Conservation (phyloP, 2,797 vertebrate species). For the Tokudaia tokunoshimensis region DNA sequence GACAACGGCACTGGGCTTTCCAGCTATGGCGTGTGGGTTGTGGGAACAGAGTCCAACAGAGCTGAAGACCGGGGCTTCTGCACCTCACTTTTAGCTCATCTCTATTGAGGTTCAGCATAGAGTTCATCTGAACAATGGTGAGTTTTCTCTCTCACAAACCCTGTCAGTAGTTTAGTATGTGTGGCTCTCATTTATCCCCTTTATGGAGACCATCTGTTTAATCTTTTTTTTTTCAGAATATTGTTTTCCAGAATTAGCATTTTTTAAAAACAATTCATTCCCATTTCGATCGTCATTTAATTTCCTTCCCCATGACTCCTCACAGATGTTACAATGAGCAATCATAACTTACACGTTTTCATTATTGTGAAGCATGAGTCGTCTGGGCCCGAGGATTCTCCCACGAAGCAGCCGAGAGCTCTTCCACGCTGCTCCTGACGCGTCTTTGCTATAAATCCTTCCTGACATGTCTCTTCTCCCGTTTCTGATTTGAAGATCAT, state of each 20-base stretch:
- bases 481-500: conserved; percentile 18
- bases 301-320: conserved; percentile 42
- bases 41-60: neutral
- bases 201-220: conserved; percentile 57
- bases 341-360: conserved; percentile 6
- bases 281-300: conserved; percentile 49
- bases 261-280: conserved; percentile 38
- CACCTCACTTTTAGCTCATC: neutral
- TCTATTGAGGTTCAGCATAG: neutral
- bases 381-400: neutral
- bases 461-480: neutral
- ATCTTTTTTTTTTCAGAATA: conserved; percentile 58
- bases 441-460: neutral
- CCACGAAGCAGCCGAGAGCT: neutral
- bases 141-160: neutral
- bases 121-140: neutral
- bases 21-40: neutral
- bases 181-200: neutral
- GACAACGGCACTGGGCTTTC: neutral
- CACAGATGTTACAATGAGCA: conserved; percentile 45
- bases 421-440: neutral
- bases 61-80: neutral
- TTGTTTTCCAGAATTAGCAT: conserved; percentile 55
- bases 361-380: neutral
- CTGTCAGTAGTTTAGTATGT: neutral